phyloP scores from a whole-genome alignment of 2,113 vertebrate species.

The Heptranchias perlo region DNA sequence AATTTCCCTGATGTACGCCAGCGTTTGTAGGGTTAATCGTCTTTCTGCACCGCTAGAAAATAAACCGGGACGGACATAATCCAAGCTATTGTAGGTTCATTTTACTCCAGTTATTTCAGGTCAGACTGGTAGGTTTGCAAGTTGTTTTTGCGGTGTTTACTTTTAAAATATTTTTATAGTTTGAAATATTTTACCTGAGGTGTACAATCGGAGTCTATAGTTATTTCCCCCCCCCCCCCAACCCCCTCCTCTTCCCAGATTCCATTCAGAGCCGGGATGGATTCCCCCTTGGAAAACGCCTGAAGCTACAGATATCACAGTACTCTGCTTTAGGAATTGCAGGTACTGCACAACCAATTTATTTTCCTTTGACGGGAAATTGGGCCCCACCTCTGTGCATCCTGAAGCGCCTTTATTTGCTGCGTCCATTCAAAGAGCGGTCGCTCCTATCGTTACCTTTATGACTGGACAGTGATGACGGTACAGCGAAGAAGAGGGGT shows the following conservation, averaged over 20 bases:
- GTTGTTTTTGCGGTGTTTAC: slow-evolving; percentile 21
- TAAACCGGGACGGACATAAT: background rate
- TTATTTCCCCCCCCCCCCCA: background rate
- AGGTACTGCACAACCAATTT: background rate
- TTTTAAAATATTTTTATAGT: slow-evolving; percentile 12
- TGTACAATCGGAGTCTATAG: background rate
- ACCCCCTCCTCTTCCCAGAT: background rate
- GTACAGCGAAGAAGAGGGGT: too few relatives aligned
- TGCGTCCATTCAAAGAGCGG: background rate
- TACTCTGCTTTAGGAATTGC: background rate
- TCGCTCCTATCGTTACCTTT: background rate
- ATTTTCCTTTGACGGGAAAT: background rate
- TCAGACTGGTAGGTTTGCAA: slow-evolving; percentile 2
- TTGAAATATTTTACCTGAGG: slow-evolving; percentile 7
- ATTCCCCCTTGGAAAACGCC: too few relatives aligned
- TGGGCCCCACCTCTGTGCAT: background rate
- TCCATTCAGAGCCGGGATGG: background rate
- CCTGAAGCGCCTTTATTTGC: background rate
- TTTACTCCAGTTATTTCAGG: background rate
- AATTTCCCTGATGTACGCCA: background rate
- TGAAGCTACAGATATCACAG: background rate
- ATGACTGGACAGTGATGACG: background rate
- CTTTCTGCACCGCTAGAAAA: background rate
- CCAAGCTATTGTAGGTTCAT: slow-evolving; percentile 6
- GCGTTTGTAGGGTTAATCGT: background rate